Base-by-base conservation (phyloP, 2,888 invertebrate species). In the Phortica okadai region DNA sequence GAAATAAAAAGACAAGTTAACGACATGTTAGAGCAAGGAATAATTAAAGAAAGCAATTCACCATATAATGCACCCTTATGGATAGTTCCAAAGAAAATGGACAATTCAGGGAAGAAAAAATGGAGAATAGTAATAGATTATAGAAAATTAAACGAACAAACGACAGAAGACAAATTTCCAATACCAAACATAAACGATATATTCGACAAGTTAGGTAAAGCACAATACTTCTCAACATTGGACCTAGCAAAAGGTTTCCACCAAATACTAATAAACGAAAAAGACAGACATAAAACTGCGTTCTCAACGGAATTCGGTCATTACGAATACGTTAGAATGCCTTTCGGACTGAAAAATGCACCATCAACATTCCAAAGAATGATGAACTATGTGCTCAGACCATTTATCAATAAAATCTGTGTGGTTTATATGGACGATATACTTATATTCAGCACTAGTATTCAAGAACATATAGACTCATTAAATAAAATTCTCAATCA, bases 191-290 rank as follows among this genome's bases (percentile, higher is more conserved):
- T 44, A 21, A 21, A 67, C 6, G 41, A 7, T 16, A 14, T 77
- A 69, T 41, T 77, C 16, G 70, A 79, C 25, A 78, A 79, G 77
- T 69, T 77, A 45, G 77, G 78, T n/a, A 77, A 59, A 25, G 77
- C 76, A 25, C 58, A 73, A 14, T 80, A 79, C 64, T 79, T 79
- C 64, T 54, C 77, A 16, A 77, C 77, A 8, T 42, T 79, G 21
- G 79, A 79, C 16, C 75, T 79, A 16, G 77, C 75, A 3, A 74
- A 81, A 59, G 78, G 76, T n/a, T 80, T 80, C 62, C 78, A 79
- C 58, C 77, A 78, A 73, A 79, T 77, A 25, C 59, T 67, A 50
- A 70, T 74, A 1, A 14, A 21, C 6, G n/a, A 66, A 11, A 69
- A 69, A 69, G 45, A 64, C 42, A 42, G 59, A 44, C 10, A 2